A percentile compares a stretch with the other conserved stretches of the same genome.
Evolutionary conservation across 2,797 vertebrate genomes (phyloP).

Genomic region (Fringilla coelebs): DNA sequence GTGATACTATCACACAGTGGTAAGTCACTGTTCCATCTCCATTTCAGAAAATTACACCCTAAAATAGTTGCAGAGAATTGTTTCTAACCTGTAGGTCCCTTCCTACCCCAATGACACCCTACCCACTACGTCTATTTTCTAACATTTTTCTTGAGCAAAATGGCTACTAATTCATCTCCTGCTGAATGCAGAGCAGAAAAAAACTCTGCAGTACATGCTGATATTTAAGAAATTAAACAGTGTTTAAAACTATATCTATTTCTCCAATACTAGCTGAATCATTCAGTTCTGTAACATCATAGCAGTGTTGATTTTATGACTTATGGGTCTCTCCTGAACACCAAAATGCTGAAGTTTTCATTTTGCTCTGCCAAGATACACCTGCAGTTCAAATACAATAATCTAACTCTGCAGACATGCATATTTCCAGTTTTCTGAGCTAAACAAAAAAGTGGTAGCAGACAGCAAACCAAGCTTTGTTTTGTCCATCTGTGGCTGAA

Average conservation of each 20-base stretch:
- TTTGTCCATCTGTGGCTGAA: background rate
- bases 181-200: background rate
- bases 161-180: background rate
- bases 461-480: background rate
- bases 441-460: background rate
- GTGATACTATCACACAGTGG: background rate
- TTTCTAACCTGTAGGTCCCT: background rate
- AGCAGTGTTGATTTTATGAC: background rate
- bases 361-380: background rate
- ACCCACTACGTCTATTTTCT: background rate
- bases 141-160: background rate
- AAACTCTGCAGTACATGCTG: background rate
- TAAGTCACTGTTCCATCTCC: background rate
- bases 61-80: background rate
- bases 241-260: background rate
- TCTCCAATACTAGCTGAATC: background rate
- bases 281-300: background rate
- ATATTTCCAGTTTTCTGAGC: background rate
- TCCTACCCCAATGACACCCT: background rate
- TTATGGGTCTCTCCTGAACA: background rate
- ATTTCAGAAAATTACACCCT: background rate
- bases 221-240: background rate
- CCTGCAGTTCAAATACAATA: background rate
- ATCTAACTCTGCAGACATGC: background rate
- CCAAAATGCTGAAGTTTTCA: background rate